Evolutionary conservation across 1,140 invertebrate species (phyloP).

Genomic region (Radopholus similis): DNA sequence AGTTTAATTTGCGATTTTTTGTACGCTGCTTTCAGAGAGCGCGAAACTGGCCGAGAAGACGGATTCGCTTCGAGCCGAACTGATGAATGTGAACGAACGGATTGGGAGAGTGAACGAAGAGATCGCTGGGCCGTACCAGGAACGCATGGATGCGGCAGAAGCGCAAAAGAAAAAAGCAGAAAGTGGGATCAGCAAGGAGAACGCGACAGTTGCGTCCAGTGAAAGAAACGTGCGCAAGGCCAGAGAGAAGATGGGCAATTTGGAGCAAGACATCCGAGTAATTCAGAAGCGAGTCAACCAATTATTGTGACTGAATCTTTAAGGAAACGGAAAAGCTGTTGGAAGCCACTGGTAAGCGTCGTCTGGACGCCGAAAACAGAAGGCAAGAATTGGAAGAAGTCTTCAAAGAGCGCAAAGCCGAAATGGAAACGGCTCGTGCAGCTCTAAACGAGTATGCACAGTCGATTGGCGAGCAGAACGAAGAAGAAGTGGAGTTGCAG

Average conservation of each 20-base stretch:
- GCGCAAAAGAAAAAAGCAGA: constrained; percentile 72
- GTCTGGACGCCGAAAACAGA: background rate
- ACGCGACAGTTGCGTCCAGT: constrained; percentile 77
- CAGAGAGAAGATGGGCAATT: constrained; percentile 64
- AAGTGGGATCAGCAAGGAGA: constrained; percentile 72
- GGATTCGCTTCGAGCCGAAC: constrained; percentile 66
- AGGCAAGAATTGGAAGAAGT: background rate
- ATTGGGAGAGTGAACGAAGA: constrained; percentile 74
- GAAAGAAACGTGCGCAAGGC: constrained; percentile 62
- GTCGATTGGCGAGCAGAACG: constrained; percentile 12
- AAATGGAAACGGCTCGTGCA: constrained; percentile 12
- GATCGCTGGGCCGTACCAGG: constrained; percentile 72
- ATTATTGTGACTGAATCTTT: background rate
- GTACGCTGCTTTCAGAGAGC: constrained; percentile 61
- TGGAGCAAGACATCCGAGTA: constrained; percentile 64
- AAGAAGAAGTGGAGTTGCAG: constrained; percentile 20
- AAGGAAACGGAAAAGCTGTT: constrained; percentile 5
- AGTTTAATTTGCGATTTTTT: background rate
- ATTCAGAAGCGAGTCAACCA: background rate
- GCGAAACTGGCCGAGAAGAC: constrained; percentile 68
- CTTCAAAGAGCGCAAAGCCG: constrained; percentile 20
- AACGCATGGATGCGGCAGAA: constrained; percentile 68
- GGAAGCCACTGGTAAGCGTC: background rate
- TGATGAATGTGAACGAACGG: constrained; percentile 69
- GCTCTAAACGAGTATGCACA: constrained; percentile 12